These are phyloP conservation scores for Dryoscopus gambensis DNA, from an alignment of 2,113 vertebrate species.

Conservation along the genomic window DNA sequence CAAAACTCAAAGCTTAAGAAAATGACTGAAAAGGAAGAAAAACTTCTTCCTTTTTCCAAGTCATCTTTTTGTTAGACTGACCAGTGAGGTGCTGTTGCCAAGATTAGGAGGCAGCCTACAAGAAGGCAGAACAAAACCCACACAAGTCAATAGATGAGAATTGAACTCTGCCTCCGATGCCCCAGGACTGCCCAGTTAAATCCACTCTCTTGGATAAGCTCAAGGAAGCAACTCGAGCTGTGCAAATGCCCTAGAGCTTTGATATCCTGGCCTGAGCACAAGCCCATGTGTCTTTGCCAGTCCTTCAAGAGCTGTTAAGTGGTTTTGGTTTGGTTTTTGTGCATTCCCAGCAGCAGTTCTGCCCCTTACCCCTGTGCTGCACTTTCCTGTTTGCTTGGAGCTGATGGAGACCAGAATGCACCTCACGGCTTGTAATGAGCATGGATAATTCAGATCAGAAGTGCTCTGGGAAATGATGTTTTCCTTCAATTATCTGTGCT, in stretches of 20 bases:
- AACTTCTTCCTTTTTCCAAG: background rate
- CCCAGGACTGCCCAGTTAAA: background rate
- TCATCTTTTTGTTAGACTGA: background rate
- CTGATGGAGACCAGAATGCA: background rate
- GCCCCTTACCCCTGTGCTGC: background rate
- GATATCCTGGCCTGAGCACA: background rate
- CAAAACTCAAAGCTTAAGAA: background rate
- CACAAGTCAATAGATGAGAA: background rate
- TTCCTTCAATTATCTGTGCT: conserved; percentile 42
- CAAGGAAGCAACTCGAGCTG: background rate
- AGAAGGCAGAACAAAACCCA: background rate
- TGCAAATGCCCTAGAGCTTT: background rate
- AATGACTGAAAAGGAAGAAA: background rate
- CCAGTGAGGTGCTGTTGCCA: background rate
- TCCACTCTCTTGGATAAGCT: background rate
- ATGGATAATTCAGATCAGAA: conserved; percentile 12
- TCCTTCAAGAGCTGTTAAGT: background rate
- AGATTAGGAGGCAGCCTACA: background rate
- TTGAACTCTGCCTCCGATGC: background rate
- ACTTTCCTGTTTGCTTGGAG: background rate
- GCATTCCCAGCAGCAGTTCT: background rate
- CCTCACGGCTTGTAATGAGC: background rate
- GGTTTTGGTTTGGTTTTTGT: background rate
- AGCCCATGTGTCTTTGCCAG: background rate
- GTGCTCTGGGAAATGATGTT: background rate